Evolutionary conservation across 2,797 vertebrate species (phyloP), one percentile per base, ranked within the genome.

Genomic region (Pipistrellus pygmaeus): DNA sequence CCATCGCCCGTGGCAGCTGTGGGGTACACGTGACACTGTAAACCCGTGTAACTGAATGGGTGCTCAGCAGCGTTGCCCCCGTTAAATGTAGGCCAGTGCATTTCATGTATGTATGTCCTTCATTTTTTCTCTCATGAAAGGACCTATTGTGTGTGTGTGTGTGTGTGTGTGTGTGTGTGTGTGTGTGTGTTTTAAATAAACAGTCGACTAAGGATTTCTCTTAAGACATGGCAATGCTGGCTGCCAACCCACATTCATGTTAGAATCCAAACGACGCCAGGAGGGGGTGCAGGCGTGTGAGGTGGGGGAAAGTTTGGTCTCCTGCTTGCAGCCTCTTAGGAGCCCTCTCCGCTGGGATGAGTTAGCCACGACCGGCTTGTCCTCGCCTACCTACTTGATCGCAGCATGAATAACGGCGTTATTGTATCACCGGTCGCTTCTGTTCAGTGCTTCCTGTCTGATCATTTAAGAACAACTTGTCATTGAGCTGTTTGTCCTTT

Each of bases 71-170:
- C 87, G 96, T 95, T 27, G 46, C 38, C 30, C 72, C 68, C 46
- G 0, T 82, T 85, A 82, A 93, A 72, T 46, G 75, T 55, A 35
- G 30, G 89, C 86, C 85, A 25, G 15, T 84, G 51, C 6, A 12
- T 87, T 77, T 84, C 41, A 32, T 27, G 14, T 55, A 30, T 72
- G 6, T 88, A 18, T 21, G 2, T 68, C 32, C 71, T 46, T 92
- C 5, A 38, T 46, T 84, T 95, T 41, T 94, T 69, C 53, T 88
- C 21, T 93, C 69, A 27, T 44, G 18, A 91, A 84, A 66, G 83
- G 57, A 53, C 2, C 27, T 81, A 23, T 4, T 64, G 60, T 62
- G 13, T 14, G 23, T 75, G 78, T 88, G 38, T 9, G 5, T 62
- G 73, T 57, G 93, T 64, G 60, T 62, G 27, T 14, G 21, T 75